These are phyloP conservation scores for Listronotus bonariensis DNA, from an alignment of 1,140 invertebrate species.

Conservation along the genomic window DNA sequence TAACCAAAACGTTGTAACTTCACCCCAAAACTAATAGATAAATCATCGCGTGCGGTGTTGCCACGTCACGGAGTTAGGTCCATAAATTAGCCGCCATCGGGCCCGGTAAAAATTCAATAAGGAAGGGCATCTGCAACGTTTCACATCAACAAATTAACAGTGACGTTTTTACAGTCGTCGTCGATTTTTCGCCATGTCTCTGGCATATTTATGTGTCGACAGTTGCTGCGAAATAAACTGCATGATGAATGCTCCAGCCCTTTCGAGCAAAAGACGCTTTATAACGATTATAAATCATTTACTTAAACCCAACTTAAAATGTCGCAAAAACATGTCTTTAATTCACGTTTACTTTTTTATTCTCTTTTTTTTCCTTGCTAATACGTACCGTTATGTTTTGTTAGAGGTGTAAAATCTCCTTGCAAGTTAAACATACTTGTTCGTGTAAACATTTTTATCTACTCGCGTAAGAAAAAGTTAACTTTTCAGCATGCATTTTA, in stretches of 20 bases:
- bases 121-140: slow-evolving; percentile 41
- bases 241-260: slow-evolving; percentile 32
- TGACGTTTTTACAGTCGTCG: slow-evolving; percentile 42
- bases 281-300: slow-evolving; percentile 28
- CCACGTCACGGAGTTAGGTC: neutral
- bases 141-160: slow-evolving; percentile 43
- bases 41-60: slow-evolving; percentile 4
- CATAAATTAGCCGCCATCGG: slow-evolving; percentile 21
- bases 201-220: slow-evolving; percentile 43
- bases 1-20: too few relatives aligned
- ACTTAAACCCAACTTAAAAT: slow-evolving; percentile 10
- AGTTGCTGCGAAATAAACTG: slow-evolving; percentile 41
- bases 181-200: slow-evolving; percentile 41
- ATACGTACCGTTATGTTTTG: too few relatives aligned
- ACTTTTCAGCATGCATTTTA: too few relatives aligned
- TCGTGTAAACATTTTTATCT: too few relatives aligned
- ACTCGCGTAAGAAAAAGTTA: too few relatives aligned
- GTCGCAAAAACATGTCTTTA: slow-evolving; percentile 11
- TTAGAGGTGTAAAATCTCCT: too few relatives aligned
- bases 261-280: slow-evolving; percentile 31
- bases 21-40: neutral
- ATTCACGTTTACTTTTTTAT: neutral
- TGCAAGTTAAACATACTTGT: too few relatives aligned
- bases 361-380: too few relatives aligned
- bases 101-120: slow-evolving; percentile 39